Evolutionary conservation across 2,113 vertebrate species (phyloP).

Genomic region (Piprites chloris): DNA sequence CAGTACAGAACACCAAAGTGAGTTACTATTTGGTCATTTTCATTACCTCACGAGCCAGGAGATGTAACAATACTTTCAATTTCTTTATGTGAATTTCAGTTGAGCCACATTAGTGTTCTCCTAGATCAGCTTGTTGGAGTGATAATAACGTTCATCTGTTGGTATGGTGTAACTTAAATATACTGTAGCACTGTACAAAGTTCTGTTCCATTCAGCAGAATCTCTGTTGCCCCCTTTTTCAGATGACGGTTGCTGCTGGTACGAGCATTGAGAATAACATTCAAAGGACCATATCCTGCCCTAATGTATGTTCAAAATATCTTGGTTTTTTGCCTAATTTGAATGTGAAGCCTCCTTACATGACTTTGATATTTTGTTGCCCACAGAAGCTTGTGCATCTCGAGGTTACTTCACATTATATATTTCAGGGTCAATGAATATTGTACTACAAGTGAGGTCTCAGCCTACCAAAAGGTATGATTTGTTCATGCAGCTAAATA

Average conservation of each 20-base stretch:
- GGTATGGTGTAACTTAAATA: constrained; percentile 7
- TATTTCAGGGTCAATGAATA: constrained; percentile 32
- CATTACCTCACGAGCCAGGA: neutral
- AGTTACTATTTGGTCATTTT: neutral
- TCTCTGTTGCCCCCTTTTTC: constrained; percentile 72
- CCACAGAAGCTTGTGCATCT: neutral
- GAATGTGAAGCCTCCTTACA: constrained; percentile 35
- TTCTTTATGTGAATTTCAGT: constrained; percentile 18
- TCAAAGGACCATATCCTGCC: constrained; percentile 77
- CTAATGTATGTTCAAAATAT: constrained; percentile 72
- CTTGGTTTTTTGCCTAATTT: constrained; percentile 49
- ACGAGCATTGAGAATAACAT: constrained; percentile 76
- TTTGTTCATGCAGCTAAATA: neutral
- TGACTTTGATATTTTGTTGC: constrained; percentile 43
- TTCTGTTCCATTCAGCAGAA: constrained; percentile 59
- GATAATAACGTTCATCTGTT: neutral
- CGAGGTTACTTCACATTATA: neutral
- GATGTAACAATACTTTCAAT: constrained; percentile 30
- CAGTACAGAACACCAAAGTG: neutral
- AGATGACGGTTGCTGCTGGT: constrained; percentile 75
- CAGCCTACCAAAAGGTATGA: neutral
- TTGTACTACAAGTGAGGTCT: constrained; percentile 67
- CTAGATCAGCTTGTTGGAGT: neutral
- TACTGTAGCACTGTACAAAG: constrained; percentile 14
- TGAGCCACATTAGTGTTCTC: neutral